Base-by-base conservation (phyloP, 1,140 invertebrate genomes). In the Heterodera schachtii region DNA sequence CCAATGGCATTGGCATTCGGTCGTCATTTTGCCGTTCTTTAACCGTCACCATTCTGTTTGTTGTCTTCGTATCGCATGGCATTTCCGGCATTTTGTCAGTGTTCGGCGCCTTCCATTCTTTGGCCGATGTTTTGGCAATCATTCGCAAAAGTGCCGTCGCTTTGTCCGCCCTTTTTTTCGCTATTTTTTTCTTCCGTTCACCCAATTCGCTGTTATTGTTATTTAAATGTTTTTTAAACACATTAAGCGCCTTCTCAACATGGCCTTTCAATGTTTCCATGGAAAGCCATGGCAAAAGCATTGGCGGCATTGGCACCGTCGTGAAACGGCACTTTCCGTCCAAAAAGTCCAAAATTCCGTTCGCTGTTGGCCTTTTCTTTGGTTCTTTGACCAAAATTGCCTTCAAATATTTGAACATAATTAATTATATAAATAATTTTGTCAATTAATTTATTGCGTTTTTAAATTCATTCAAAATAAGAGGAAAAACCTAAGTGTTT, bases 271-370 rank as follows among this genome's bases (percentile, higher is more conserved):
- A 64, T 64, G 13, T 11, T 64, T 13, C 16, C 57, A 64, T 64
- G 11, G 57, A 64, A 64, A 64, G 57, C 57, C 57, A 64, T 16
- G 57, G 57, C 5, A 64, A 64, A 64, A 64, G 57, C 16, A 13
- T 64, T 1, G 11, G 5, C 13, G 16, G 11, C 19, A 19, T 64
- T 11, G 16, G 57, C 57, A 64, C 19, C 19, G 57, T 19, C 31
- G 31, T 7, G 11, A 71, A 43, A 21, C 69, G 69, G 69, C 69
- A 71, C 69, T 71, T 71, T 46, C 69, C 41, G 41, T 46, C 69
- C 69, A 71, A 7, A 71, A 71, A 71, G 31, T 41, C 69, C 69
- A 71, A 71, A 71, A 71, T 71, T 46, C 69, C 69, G 7, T 19
- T 41, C 8, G 69, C 69, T 4, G 69, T 71, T 11, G 69, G 69